phyloP scores from a whole-genome alignment of 2,888 invertebrate species.

The Cosmorhoe ocellata region DNA sequence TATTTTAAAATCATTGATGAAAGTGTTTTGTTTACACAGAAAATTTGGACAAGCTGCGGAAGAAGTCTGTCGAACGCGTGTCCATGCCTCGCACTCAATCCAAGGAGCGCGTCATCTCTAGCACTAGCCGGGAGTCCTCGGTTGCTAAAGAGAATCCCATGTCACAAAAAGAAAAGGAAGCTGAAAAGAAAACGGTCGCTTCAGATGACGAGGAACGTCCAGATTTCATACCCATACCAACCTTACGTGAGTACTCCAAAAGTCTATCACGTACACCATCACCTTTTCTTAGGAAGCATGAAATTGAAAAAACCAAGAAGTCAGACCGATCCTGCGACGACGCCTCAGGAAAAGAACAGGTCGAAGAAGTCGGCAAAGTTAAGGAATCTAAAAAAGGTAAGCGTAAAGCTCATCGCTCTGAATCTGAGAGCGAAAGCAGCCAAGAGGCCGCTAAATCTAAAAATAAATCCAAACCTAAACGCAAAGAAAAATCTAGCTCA shows the following conservation, averaged over 20 bases:
- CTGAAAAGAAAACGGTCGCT: slow-evolving; percentile 55
- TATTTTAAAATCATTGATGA: no score
- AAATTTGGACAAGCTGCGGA: slow-evolving; percentile 62
- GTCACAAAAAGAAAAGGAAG: slow-evolving; percentile 52
- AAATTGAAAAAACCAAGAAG: slow-evolving; percentile 77
- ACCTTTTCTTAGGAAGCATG: slow-evolving; percentile 89
- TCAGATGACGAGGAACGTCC: slow-evolving; percentile 73
- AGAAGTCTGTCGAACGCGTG: slow-evolving; percentile 66
- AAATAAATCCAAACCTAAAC: slow-evolving; percentile 70
- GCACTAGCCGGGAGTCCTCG: slow-evolving; percentile 75
- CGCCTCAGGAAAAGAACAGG: slow-evolving; percentile 74
- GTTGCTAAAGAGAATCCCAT: slow-evolving; percentile 65
- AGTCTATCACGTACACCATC: slow-evolving; percentile 94
- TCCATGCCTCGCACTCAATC: slow-evolving; percentile 57
- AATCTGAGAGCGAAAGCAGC: slow-evolving; percentile 74
- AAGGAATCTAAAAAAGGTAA: slow-evolving; percentile 70
- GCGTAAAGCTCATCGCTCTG: slow-evolving; percentile 78
- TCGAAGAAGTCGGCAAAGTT: slow-evolving; percentile 54
- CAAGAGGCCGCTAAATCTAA: slow-evolving; percentile 70
- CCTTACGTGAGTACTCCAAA: slow-evolving; percentile 83
- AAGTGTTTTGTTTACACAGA: slow-evolving; percentile 43
- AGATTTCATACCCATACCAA: slow-evolving; percentile 67
- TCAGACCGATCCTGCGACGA: slow-evolving; percentile 70
- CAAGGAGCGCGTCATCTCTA: slow-evolving; percentile 68
- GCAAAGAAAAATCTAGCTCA: slow-evolving; percentile 81